Base-by-base conservation (phyloP, 2,888 invertebrate species). In the Polydrusus tereticollis region DNA sequence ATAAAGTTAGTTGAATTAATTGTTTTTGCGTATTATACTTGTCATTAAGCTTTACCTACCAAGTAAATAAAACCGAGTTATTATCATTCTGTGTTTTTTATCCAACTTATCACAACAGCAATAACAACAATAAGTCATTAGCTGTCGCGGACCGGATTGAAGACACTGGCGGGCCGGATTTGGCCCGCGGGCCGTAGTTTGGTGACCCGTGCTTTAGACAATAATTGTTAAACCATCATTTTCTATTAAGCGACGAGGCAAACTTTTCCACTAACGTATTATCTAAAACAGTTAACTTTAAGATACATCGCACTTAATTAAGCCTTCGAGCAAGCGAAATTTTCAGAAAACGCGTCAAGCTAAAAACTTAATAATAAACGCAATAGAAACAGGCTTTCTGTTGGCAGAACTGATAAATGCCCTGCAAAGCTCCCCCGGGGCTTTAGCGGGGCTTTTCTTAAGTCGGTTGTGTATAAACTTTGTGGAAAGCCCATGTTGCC, bases 311-410 rank as follows among this genome's bases (percentile, higher is more conserved):
- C 52, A 29, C 52, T 55, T 55, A 55, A 55, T 55, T 55, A 55
- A 55, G 52, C 52, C 52, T 55, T 55, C 2, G 18, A 55, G 52
- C 29, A 29, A 55, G 16, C 29, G 18, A 55, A 50, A 55, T 55
- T 55, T 55, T 55, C 52, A 55, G 52, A 55, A 47, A 55, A 52
- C 52, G 52, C 52, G 52, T 55, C 18, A 18, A 55, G 16, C 52
- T 55, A 55, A 55, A 29, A 55, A 55, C 52, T 29, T 55, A 55
- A 55, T 55, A 55, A 55, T 55, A 55, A 55, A 55, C 52, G 52
- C 52, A 55, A 55, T 55, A 55, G 52, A 55, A 55, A 55, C 52
- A 55, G 52, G 52, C 52, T 55, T 55, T 55, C 52, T 55, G 52
- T 55, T 55, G 52, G 52, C 52, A 55, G 29, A 55, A 55, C 52